Evolutionary conservation across 1,140 invertebrate genomes (phyloP), one percentile per base, ranked within the genome.

Genomic region (Hyposmocoma kahamanoa): DNA sequence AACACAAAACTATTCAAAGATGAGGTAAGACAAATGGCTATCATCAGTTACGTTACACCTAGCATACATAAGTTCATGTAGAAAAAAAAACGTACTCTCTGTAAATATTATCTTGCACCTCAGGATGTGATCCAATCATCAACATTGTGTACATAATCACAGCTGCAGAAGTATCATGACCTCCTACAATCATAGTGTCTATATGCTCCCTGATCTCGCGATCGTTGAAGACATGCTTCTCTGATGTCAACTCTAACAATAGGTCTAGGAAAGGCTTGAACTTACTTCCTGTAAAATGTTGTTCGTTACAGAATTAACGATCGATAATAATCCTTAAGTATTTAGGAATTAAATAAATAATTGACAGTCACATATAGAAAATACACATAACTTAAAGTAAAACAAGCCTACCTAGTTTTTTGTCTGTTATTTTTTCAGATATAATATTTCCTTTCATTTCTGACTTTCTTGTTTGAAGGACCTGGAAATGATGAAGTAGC

Each of bases 211-310:
- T 59, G n/a, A 82, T 75, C 50, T 82, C 78, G 20, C 54, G 54
- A 38, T 80, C 74, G 26, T 61, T 73, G 4, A 78, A 67, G 0
- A 59, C 62, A 8, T 62, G 62, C 20, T 74, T 74, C 20, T 80
- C 70, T 13, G 67, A 53, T 0, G 73, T 63, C 18, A 83, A 36
- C 22, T 80, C 71, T 6, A 84, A 49, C 0, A 84, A 38, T 4
- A 84, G 62, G 42, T 84, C 78, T 62, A 82, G 53, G 38, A 84
- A 81, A 0, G 78, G 59, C 22, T 81, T 82, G 53, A 78, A 80
- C 56, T 68, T 78, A 4, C 50, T 56, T 11, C 68, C 76, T 80
- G 47, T 1, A 61, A 72, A n/a, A n/a, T n/a, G n/a, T n/a, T n/a
- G n/a, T n/a, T n/a, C n/a, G n/a, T n/a, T n/a, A n/a, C n/a, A n/a